A percentile compares a stretch with the other conserved stretches of the same genome.
These are phyloP conservation scores for Bimastos eiseni DNA, from an alignment of 2,888 invertebrate species.

Conservation along the genomic window DNA sequence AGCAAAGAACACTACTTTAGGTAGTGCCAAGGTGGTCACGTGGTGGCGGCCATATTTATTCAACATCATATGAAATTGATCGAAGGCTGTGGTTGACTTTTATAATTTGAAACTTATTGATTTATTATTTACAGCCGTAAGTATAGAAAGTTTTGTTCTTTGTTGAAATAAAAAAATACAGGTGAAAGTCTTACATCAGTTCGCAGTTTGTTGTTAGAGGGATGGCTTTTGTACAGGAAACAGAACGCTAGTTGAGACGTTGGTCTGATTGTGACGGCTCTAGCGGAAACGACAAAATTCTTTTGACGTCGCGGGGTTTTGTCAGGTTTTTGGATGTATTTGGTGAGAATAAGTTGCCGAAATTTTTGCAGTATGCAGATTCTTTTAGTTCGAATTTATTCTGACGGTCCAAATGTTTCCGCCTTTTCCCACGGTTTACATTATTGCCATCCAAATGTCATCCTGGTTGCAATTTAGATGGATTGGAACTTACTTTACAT, in stretches of 20 bases:
- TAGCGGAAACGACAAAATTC: not conserved
- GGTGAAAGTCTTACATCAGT: not conserved
- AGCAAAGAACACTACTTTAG: not conserved
- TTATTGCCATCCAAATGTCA: not conserved
- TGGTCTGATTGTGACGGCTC: not conserved
- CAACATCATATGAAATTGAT: not conserved
- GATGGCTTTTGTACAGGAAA: not conserved
- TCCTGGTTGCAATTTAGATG: not conserved
- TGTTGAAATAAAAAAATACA: not conserved
- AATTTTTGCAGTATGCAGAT: not conserved
- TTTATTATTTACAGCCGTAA: slow-evolving; percentile 13
- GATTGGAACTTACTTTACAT: not conserved
- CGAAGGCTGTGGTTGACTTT: not conserved
- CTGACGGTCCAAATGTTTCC: not conserved
- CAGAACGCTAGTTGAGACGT: not conserved
- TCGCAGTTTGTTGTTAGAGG: not conserved
- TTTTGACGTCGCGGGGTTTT: slow-evolving; percentile 8
- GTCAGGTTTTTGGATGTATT: not conserved
- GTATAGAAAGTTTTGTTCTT: not conserved
- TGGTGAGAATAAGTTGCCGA: not conserved
- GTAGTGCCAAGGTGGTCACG: not conserved
- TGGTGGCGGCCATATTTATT: not conserved
- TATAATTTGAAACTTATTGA: not conserved
- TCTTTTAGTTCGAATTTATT: not conserved
- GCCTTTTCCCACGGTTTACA: not conserved